These are phyloP conservation scores for Clinocottus analis DNA, from an alignment of 2,113 vertebrate genomes.

Conservation along the genomic window DNA sequence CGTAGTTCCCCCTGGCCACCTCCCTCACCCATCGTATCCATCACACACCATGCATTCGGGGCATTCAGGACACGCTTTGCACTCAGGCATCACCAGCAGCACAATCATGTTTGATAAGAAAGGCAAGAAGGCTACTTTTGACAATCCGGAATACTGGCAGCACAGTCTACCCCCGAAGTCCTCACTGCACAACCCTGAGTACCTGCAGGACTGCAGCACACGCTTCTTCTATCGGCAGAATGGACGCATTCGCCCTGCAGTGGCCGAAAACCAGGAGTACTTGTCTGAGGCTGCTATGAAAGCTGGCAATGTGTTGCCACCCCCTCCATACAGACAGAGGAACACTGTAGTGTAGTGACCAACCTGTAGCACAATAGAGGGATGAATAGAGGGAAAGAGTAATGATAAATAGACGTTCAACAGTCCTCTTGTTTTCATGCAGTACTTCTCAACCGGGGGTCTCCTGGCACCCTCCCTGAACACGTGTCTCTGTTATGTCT, in stretches of 20 bases:
- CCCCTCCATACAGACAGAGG: constrained; percentile 97
- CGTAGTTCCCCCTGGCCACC: constrained; percentile 71
- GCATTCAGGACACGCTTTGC: constrained; percentile 81
- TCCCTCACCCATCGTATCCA: constrained; percentile 75
- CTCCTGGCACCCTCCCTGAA: constrained; percentile 61
- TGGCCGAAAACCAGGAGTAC: constrained; percentile 98
- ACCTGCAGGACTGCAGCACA: constrained; percentile 98
- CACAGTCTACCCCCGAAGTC: constrained; percentile 96
- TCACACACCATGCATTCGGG: constrained; percentile 80
- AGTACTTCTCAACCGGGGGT: constrained; percentile 64
- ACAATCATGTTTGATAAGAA: constrained; percentile 88
- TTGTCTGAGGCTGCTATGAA: constrained; percentile 97
- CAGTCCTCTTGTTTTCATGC: constrained; percentile 56
- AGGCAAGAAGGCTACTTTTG: constrained; percentile 93
- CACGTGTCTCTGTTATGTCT: constrained; percentile 53
- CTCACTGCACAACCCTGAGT: constrained; percentile 94
- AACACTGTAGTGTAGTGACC: constrained; percentile 95
- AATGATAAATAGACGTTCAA: constrained; percentile 61
- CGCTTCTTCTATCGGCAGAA: constrained; percentile 99
- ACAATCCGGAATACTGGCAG: constrained; percentile 99
- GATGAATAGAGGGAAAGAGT: constrained; percentile 83
- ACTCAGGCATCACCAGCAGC: constrained; percentile 79
- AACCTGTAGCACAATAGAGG: constrained; percentile 53
- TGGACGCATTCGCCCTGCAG: constrained; percentile 94
- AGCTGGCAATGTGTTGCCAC: constrained; percentile 94